Evolutionary conservation across 2,797 vertebrate species (phyloP).

Genomic region (Molossus molossus): DNA sequence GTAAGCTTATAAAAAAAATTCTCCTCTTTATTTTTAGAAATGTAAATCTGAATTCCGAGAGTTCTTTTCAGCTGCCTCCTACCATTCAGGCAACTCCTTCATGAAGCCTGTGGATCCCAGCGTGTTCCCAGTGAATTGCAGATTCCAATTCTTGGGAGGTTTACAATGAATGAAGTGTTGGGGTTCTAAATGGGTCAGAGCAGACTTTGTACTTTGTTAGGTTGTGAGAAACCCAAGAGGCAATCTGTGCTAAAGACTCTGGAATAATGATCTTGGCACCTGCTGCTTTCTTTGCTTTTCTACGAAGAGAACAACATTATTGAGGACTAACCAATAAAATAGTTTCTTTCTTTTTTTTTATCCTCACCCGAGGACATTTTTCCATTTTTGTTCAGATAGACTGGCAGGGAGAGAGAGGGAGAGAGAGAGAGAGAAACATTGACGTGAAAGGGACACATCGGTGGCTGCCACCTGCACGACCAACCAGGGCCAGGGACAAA

Average conservation of each 20-base stretch:
- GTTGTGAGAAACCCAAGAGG: constrained; percentile 49
- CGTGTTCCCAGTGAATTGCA: constrained; percentile 55
- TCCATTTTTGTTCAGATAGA: too few relatives aligned
- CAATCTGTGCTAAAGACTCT: constrained; percentile 32
- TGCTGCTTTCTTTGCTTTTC: constrained; percentile 34
- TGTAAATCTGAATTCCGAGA: constrained; percentile 60
- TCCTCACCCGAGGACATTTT: too few relatives aligned
- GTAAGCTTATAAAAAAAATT: constrained; percentile 45
- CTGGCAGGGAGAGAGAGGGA: too few relatives aligned
- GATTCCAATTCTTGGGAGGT: constrained; percentile 20
- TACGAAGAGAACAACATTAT: background rate
- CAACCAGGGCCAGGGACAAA: too few relatives aligned
- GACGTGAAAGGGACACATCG: too few relatives aligned
- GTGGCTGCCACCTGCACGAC: too few relatives aligned
- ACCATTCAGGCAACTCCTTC: background rate
- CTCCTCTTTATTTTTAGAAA: constrained; percentile 73
- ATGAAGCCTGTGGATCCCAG: constrained; percentile 23
- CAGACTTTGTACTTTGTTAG: constrained; percentile 46
- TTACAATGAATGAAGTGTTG: constrained; percentile 67
- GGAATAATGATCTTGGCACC: constrained; percentile 52
- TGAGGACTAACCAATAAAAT: constrained; percentile 40
- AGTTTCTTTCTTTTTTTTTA: background rate
- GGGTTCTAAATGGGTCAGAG: constrained; percentile 61
- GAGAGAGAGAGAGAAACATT: too few relatives aligned
- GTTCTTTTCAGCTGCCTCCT: constrained; percentile 31